These are phyloP conservation scores for Fulmarus glacialis DNA, from an alignment of 2,113 vertebrate genomes.

Conservation along the genomic window DNA sequence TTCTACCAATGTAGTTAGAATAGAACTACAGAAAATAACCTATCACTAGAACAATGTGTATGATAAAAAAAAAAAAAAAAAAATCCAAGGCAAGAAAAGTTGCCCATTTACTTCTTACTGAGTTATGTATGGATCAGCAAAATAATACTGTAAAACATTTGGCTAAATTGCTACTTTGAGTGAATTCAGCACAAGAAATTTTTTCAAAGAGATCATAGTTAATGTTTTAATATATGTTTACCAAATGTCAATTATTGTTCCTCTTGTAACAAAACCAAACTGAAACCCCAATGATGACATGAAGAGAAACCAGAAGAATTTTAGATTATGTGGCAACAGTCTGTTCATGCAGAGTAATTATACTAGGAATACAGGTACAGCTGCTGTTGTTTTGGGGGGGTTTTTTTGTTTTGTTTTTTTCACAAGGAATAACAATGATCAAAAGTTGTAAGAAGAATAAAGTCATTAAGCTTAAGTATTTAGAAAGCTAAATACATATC, in stretches of 20 bases:
- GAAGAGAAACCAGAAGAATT: not conserved
- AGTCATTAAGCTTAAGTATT: not conserved
- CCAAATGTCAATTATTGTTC: not conserved
- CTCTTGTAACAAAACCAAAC: not conserved
- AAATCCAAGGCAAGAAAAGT: not conserved
- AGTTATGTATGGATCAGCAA: not conserved
- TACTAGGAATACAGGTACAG: not conserved
- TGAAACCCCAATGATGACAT: not conserved
- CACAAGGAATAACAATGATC: not conserved
- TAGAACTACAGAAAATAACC: not conserved
- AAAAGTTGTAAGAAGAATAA: not conserved
- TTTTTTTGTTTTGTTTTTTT: not conserved
- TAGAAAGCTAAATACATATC: not conserved
- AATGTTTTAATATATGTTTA: not conserved
- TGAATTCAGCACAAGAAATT: not conserved
- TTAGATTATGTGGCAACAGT: slow-evolving; percentile 2
- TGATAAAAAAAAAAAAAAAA: not conserved
- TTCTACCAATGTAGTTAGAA: not conserved
- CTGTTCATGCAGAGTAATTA: not conserved
- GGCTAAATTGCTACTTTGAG: not conserved
- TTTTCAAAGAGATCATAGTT: not conserved
- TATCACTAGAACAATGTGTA: not conserved
- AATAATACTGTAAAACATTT: not conserved
- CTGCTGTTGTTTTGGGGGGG: not conserved
- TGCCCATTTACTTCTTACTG: not conserved